Evolutionary conservation across 2,113 vertebrate species (phyloP), one percentile per base, ranked within the genome.

Genomic region (Grallaria varia): DNA sequence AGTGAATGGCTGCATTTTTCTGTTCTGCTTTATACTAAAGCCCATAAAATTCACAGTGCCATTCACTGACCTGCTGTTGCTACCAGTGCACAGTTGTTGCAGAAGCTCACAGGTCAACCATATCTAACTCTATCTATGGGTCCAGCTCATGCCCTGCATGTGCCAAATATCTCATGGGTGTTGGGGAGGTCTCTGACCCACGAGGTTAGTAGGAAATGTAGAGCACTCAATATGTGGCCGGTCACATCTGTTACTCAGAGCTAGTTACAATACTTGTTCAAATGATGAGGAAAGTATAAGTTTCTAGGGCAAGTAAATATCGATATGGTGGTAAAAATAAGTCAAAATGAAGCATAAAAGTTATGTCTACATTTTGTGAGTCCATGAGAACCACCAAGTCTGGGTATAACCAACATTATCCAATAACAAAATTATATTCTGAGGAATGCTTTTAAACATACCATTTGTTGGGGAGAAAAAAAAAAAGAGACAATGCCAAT

Each of bases 211-310:
- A 69, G 45, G 18, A 89, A 73, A 59, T 45, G 11, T 53, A 72
- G 21, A 83, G 35, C 30, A 28, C 6, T 16, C 14, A 1, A 0
- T 19, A 4, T 25, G 5, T 2, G 2, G 16, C 5, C 12, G 33
- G 14, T 22, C 62, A 42, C 12, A 21, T 22, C 39, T 87, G 6
- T n/a, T 55, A 6, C 22, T 56, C 35, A n/a, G 31, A 66, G 11
- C 10, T 33, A 18, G 5, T 49, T 63, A 18, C 17, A 44, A 8
- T 19, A 8, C 12, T 63, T 53, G 24, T 35, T 63, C 25, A 37
- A 58, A 55, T 19, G 19, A 19, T 59, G 31, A 45, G 39, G 21
- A 35, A 63, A 59, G 10, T 19, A 8, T 3, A 24, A 10, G 4
- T 83, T 39, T 33, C 14, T 27, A 0, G 33, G 37, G 39, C 24